Evolutionary conservation across 2,113 vertebrate species (phyloP).

Genomic region (mouse (Mus musculus)): DNA sequence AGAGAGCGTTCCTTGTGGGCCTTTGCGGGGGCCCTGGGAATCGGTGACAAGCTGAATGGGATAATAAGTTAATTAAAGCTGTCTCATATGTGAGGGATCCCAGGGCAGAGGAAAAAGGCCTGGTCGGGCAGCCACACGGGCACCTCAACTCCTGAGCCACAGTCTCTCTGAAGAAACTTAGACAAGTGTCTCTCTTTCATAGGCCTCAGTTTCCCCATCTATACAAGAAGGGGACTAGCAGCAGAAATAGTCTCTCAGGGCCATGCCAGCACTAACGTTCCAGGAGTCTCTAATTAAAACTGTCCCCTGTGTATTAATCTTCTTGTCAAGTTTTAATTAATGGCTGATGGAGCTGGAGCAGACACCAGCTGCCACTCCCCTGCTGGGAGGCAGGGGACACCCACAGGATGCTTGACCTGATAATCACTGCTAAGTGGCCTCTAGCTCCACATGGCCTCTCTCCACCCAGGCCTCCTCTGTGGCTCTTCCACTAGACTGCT

Average conservation of each 20-base stretch:
- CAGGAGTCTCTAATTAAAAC: slow-evolving; percentile 82
- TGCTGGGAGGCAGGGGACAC: slow-evolving; percentile 54
- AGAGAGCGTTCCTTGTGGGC: slow-evolving; percentile 75
- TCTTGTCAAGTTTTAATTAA: slow-evolving; percentile 90
- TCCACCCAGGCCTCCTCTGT: slow-evolving; percentile 21
- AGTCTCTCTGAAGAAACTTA: slow-evolving; percentile 5
- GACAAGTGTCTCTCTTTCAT: not conserved
- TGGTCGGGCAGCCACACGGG: slow-evolving; percentile 1
- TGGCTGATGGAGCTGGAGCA: slow-evolving; percentile 81
- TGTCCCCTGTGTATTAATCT: slow-evolving; percentile 87
- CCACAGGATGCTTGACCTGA: slow-evolving; percentile 70
- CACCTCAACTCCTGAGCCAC: slow-evolving; percentile 38
- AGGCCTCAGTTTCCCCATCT: slow-evolving; percentile 66
- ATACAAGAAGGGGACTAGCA: slow-evolving; percentile 33
- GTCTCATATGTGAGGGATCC: slow-evolving; percentile 73
- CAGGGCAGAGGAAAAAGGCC: slow-evolving; percentile 43
- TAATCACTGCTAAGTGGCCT: slow-evolving; percentile 69
- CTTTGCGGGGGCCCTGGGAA: slow-evolving; percentile 75
- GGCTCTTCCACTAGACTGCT: not conserved
- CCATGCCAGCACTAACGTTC: slow-evolving; percentile 48
- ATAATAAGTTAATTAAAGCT: slow-evolving; percentile 88
- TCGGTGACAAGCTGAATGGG: slow-evolving; percentile 78
- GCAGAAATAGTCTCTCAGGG: slow-evolving; percentile 48
- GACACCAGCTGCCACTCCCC: slow-evolving; percentile 64
- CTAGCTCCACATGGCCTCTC: slow-evolving; percentile 54